Conservation (phyloP, 1,140 invertebrate species). For the Helicoverpa zea region DNA sequence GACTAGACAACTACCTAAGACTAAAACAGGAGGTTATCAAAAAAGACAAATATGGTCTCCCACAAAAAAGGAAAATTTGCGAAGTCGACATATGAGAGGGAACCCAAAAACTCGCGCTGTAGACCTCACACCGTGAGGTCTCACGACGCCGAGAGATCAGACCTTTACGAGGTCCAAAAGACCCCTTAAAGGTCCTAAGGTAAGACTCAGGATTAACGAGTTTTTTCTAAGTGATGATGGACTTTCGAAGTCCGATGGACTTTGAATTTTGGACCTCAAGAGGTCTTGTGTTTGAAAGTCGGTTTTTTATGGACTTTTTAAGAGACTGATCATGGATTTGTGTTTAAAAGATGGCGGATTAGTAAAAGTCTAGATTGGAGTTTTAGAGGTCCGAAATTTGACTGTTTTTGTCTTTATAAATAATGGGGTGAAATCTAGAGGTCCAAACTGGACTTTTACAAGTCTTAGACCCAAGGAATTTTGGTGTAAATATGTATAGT, state of each 20-base stretch:
- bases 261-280: no score
- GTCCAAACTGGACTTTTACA: background rate
- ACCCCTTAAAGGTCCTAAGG: background rate
- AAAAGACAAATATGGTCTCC: slow-evolving; percentile 76
- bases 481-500: background rate
- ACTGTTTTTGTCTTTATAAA: no score
- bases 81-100: slow-evolving; percentile 85
- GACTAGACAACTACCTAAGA: slow-evolving; percentile 87
- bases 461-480: background rate
- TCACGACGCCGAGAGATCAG: background rate
- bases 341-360: no score
- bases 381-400: no score
- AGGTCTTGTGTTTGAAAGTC: no score
- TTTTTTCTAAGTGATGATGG: no score
- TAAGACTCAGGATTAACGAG: background rate
- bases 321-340: no score
- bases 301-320: no score
- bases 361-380: no score
- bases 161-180: background rate
- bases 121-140: slow-evolving; percentile 5
- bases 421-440: background rate
- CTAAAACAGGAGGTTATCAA: slow-evolving; percentile 88
- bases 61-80: slow-evolving; percentile 86
- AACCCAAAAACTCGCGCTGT: slow-evolving; percentile 50
- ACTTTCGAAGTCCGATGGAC: no score